phyloP scores from a whole-genome alignment of 2,113 vertebrate species.

The Heptranchias perlo region DNA sequence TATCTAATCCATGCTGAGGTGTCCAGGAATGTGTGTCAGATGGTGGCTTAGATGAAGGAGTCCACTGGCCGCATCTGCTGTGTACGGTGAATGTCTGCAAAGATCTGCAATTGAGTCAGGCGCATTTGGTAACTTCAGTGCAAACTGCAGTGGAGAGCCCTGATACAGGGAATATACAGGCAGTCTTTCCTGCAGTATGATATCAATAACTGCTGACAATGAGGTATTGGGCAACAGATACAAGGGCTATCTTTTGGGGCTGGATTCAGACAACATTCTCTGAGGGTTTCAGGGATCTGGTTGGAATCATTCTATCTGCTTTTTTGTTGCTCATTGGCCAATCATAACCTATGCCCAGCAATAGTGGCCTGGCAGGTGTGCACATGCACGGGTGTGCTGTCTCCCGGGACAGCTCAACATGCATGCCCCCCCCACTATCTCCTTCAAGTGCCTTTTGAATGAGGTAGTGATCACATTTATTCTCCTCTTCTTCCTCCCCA shows the following conservation, averaged over 20 bases:
- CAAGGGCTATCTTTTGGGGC: neutral
- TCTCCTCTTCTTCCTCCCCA: neutral
- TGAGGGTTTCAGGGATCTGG: neutral
- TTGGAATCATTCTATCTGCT: neutral
- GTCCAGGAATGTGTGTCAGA: neutral
- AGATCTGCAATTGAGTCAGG: neutral
- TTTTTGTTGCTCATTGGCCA: neutral
- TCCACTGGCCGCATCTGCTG: neutral
- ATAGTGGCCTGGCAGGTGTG: too few species aligned
- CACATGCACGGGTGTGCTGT: neutral
- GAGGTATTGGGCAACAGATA: neutral
- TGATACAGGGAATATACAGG: too few species aligned
- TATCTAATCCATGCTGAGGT: neutral
- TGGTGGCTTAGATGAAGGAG: neutral
- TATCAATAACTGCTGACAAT: too few species aligned
- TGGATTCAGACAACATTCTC: neutral
- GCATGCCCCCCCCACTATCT: neutral
- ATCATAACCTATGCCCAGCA: too few species aligned
- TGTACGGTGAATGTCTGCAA: neutral
- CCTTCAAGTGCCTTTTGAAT: neutral
- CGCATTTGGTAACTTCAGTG: neutral
- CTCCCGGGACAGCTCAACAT: neutral
- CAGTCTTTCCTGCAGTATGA: too few species aligned
- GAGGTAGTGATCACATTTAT: neutral
- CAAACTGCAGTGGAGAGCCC: too few species aligned